Conservation (phyloP, 2,888 invertebrate species). For the Matsumyia berberina region DNA sequence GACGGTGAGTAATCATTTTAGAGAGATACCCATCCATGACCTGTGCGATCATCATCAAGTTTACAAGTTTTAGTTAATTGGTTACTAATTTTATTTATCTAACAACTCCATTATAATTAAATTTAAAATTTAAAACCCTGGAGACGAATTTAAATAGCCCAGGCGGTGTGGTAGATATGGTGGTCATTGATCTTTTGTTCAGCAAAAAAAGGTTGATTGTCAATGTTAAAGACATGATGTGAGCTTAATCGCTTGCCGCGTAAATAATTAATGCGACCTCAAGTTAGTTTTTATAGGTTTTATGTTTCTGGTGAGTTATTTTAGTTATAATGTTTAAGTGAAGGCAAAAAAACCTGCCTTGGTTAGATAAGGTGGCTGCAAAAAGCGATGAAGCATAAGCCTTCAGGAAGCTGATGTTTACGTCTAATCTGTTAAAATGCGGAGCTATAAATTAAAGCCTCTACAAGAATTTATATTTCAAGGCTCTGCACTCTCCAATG, state of each 20-base stretch:
- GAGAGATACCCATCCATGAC: neutral
- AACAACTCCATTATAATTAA: neutral
- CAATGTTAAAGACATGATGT: neutral
- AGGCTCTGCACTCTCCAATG: too few relatives aligned
- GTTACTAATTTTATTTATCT: neutral
- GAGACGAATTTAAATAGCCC: neutral
- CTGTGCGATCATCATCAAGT: neutral
- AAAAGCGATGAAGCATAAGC: too few relatives aligned
- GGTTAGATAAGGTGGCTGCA: too few relatives aligned
- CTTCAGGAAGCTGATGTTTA: too few relatives aligned
- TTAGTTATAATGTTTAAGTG: neutral
- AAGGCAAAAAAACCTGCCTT: neutral
- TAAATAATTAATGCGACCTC: neutral
- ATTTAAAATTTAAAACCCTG: neutral
- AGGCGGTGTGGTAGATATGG: neutral
- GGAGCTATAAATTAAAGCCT: too few relatives aligned
- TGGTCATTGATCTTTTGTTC: constrained; percentile 5
- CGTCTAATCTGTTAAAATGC: too few relatives aligned
- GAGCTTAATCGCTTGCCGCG: constrained; percentile 3
- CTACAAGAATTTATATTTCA: too few relatives aligned
- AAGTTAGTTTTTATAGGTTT: constrained; percentile 3
- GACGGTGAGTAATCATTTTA: too few relatives aligned
- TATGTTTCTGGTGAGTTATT: neutral
- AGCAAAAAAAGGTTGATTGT: neutral
- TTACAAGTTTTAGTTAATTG: neutral